Conservation (phyloP, 2,113 vertebrate genomes). For the Nycticorax nycticorax region DNA sequence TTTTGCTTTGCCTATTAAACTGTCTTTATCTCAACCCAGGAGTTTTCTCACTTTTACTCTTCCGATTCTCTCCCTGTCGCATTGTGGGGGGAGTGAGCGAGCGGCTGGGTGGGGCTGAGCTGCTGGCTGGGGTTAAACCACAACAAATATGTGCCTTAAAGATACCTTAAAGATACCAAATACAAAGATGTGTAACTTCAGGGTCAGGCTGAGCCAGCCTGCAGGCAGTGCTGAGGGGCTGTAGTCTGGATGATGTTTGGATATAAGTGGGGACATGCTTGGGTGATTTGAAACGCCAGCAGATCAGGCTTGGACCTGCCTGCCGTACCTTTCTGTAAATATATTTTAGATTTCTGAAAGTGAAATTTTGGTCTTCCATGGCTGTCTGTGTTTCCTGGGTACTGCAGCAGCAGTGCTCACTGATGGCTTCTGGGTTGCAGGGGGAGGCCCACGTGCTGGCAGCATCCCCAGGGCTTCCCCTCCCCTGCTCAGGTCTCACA, state of each 20-base stretch:
- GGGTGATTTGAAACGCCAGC: not conserved
- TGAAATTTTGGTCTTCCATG: not conserved
- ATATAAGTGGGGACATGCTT: too few species aligned
- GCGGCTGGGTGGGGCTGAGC: too few species aligned
- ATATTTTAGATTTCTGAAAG: not conserved
- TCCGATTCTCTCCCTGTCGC: too few species aligned
- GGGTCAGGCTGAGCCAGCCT: not conserved
- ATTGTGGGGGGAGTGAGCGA: too few species aligned
- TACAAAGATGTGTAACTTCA: not conserved
- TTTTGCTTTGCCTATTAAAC: too few species aligned
- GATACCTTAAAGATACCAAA: not conserved
- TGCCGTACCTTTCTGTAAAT: not conserved
- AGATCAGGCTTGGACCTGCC: not conserved
- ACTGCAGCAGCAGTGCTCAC: not conserved
- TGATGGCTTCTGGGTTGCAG: accelerated
- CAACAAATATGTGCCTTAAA: not conserved
- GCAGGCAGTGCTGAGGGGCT: accelerated
- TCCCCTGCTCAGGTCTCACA: too few species aligned
- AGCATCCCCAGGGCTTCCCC: not conserved
- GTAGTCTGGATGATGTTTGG: not conserved
- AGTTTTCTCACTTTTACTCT: too few species aligned
- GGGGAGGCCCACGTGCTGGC: not conserved
- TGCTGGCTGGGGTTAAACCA: too few species aligned
- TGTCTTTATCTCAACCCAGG: too few species aligned
- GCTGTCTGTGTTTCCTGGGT: not conserved